A percentile compares a stretch with the other conserved stretches of the same genome.
Evolutionary conservation across 1,140 invertebrate genomes (phyloP).

Genomic region (Metopolophium dirhodum): DNA sequence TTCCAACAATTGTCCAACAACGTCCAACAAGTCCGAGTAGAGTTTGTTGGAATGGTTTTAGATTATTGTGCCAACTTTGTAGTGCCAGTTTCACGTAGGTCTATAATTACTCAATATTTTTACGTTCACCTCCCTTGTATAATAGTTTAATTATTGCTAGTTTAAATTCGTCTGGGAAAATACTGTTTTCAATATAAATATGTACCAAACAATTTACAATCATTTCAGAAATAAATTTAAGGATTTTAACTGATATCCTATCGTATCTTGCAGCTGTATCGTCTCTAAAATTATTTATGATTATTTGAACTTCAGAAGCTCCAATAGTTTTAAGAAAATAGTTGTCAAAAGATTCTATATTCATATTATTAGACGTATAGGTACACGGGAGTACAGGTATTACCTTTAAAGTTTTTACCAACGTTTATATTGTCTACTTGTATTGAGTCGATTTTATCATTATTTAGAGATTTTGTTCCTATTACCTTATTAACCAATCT

Average conservation of each 20-base stretch:
- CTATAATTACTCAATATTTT: no score
- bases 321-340: neutral
- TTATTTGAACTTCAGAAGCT: neutral
- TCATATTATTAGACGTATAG: no score
- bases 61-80: no score
- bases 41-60: no score
- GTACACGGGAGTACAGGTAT: no score
- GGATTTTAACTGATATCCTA: slow-evolving; percentile 41
- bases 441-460: neutral
- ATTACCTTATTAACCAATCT: neutral
- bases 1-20: neutral
- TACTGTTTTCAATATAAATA: slow-evolving; percentile 51
- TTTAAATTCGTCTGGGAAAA: slow-evolving; percentile 59
- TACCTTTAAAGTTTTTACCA: neutral
- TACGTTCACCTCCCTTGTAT: slow-evolving; percentile 48
- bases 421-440: neutral
- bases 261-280: slow-evolving; percentile 50
- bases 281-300: slow-evolving; percentile 40
- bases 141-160: slow-evolving; percentile 58
- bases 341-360: neutral
- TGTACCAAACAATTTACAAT: slow-evolving; percentile 45
- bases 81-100: no score
- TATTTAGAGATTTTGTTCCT: slow-evolving; percentile 1
- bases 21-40: neutral
- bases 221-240: slow-evolving; percentile 53